Conservation (phyloP, 2,888 invertebrate species). For the Tenthredo amoena region DNA sequence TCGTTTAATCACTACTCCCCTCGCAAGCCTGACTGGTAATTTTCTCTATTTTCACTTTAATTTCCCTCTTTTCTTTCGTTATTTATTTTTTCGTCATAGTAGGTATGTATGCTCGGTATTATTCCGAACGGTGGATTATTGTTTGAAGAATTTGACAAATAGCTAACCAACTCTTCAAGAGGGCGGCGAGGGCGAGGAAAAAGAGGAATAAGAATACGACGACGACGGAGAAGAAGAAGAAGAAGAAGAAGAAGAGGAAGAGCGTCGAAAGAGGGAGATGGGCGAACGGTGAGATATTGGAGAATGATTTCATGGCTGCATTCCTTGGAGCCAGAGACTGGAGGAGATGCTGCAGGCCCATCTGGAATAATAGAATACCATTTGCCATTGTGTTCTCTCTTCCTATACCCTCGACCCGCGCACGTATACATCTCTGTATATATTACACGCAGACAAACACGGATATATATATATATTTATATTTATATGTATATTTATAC, state of each 20-base stretch:
- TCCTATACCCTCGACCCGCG: conserved; percentile 47
- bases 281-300: conserved; percentile 70
- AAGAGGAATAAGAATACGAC: neutral
- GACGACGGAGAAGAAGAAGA: neutral
- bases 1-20: neutral
- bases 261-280: conserved; percentile 37
- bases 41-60: neutral
- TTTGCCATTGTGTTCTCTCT: conserved; percentile 72
- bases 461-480: neutral
- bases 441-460: neutral
- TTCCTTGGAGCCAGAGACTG: conserved; percentile 64
- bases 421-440: conserved; percentile 19
- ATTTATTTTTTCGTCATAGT: neutral
- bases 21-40: neutral
- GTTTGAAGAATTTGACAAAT: conserved; percentile 16
- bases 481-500: conserved; percentile 30
- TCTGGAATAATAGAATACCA: conserved; percentile 77
- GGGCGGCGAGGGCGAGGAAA: neutral
- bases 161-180: conserved; percentile 4
- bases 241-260: neutral
- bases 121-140: neutral
- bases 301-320: conserved; percentile 74
- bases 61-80: neutral
- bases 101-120: neutral
- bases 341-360: conserved; percentile 65